These are phyloP conservation scores for Carcharodon carcharias DNA, from an alignment of 2,797 vertebrate genomes.

Conservation along the genomic window DNA sequence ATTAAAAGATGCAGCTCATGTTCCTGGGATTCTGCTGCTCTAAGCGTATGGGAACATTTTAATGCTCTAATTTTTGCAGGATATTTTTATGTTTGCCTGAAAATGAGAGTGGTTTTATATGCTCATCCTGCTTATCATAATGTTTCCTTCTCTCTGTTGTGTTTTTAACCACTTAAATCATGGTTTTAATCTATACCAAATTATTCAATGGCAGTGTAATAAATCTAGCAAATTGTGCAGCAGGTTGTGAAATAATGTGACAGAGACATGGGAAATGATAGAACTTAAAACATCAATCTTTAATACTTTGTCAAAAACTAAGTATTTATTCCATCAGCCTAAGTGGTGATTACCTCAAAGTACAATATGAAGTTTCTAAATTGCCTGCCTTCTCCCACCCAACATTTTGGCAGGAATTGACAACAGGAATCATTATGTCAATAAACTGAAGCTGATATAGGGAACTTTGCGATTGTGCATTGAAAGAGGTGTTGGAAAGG, in stretches of 20 bases:
- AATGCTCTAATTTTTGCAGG: not conserved
- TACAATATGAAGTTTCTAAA: not conserved
- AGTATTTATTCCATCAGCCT: not conserved
- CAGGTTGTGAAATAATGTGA: not conserved
- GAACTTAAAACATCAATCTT: not conserved
- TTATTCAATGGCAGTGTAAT: not conserved
- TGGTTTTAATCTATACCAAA: not conserved
- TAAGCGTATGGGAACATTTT: not conserved
- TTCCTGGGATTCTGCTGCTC: not conserved
- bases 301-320: not conserved
- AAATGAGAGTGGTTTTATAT: not conserved
- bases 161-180: not conserved
- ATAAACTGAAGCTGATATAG: not conserved
- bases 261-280: not conserved
- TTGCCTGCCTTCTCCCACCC: not conserved
- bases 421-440: not conserved
- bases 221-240: not conserved
- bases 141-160: not conserved
- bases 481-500: not conserved
- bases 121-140: not conserved
- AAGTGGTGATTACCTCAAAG: not conserved
- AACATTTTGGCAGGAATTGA: not conserved
- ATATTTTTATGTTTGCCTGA: not conserved
- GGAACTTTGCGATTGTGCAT: not conserved
- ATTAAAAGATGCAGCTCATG: not conserved